These are phyloP conservation scores for Pterophyllum scalare DNA, from an alignment of 2,113 vertebrate species.

Conservation along the genomic window DNA sequence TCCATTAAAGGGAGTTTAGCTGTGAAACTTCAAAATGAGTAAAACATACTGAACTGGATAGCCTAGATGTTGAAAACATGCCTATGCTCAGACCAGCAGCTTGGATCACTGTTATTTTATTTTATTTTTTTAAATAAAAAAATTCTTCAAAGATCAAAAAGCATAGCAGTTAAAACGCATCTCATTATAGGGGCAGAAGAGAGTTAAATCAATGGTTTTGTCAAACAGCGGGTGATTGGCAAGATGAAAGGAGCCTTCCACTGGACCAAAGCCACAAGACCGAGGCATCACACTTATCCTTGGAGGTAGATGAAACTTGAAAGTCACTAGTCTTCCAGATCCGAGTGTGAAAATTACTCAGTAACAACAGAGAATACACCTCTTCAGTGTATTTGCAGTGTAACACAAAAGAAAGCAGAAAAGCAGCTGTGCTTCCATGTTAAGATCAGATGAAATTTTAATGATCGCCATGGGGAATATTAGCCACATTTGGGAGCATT, in stretches of 20 bases:
- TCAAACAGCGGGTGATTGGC: slow-evolving; percentile 54
- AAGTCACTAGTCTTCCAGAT: slow-evolving; percentile 49
- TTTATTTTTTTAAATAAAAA: slow-evolving; percentile 25
- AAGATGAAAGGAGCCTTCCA: slow-evolving; percentile 53
- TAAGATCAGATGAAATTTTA: slow-evolving; percentile 56
- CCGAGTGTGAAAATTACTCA: slow-evolving; percentile 42
- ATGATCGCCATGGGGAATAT: slow-evolving; percentile 54
- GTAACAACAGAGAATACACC: slow-evolving; percentile 28
- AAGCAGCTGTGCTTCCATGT: neutral
- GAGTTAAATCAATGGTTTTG: slow-evolving; percentile 58
- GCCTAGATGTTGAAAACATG: slow-evolving; percentile 29
- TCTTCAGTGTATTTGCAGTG: slow-evolving; percentile 30
- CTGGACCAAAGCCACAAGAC: slow-evolving; percentile 42
- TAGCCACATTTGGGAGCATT: slow-evolving; percentile 49
- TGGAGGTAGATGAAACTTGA: slow-evolving; percentile 55
- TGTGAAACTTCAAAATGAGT: neutral
- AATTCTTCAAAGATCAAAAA: slow-evolving; percentile 60
- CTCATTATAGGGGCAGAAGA: slow-evolving; percentile 56
- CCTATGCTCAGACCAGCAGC: slow-evolving; percentile 27
- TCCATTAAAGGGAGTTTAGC: slow-evolving; percentile 14
- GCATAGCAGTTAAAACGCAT: slow-evolving; percentile 48
- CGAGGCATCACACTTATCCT: slow-evolving; percentile 24
- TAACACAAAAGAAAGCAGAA: neutral
- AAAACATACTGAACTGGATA: slow-evolving; percentile 12
- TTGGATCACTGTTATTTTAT: slow-evolving; percentile 12